Conservation (phyloP, 2,113 vertebrate genomes). For the Oreochromis niloticus region DNA sequence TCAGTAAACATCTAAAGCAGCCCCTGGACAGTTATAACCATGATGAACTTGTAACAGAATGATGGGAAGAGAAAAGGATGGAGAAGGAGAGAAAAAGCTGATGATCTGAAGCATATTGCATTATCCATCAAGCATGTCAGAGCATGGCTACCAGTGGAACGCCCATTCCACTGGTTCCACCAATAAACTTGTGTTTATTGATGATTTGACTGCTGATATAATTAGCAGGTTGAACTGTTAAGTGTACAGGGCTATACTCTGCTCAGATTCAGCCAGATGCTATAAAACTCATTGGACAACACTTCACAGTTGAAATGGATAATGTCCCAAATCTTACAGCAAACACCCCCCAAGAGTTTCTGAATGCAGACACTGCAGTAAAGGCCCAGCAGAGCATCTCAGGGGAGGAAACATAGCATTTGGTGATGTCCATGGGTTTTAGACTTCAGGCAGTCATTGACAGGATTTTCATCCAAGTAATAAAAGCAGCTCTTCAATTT, state of each 20-base stretch:
- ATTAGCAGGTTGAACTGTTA: neutral
- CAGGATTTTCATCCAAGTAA: neutral
- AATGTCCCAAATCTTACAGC: fast-evolving
- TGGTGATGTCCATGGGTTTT: fast-evolving
- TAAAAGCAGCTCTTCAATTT: neutral
- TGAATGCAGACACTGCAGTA: neutral
- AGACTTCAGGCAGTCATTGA: neutral
- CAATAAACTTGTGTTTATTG: neutral
- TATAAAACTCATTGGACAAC: neutral
- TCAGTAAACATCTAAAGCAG: fast-evolving
- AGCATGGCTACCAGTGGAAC: neutral
- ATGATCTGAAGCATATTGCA: neutral
- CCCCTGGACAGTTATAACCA: neutral
- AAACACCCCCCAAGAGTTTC: neutral
- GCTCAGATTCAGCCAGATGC: neutral
- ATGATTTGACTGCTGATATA: neutral
- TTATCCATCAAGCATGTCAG: neutral
- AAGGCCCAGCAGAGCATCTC: neutral
- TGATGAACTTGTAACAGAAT: fast-evolving
- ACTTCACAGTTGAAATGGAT: neutral
- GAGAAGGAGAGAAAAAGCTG: neutral
- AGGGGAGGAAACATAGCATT: neutral
- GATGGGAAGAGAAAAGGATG: neutral
- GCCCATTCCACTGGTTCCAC: too few species aligned
- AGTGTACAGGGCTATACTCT: fast-evolving